Evolutionary conservation across 2,888 invertebrate species (phyloP), one percentile per base, ranked within the genome.

Genomic region (Trichogramma evanescens): DNA sequence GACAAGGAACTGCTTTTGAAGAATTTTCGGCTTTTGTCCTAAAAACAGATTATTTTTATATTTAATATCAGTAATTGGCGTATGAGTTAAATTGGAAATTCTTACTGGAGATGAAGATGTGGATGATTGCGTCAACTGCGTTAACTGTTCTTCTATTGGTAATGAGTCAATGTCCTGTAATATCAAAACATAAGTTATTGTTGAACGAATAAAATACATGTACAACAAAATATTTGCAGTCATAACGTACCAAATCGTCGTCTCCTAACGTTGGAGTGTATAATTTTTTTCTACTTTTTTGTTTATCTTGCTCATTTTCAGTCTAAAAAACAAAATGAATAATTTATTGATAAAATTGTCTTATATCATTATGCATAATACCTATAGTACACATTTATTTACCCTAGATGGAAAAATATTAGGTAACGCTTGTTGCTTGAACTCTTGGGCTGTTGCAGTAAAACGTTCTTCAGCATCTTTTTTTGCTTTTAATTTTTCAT

Each of bases 191-290:
- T 52, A 40, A 41, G 42, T 51, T 46, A 40, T 10, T n/a, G n/a
- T 43, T 6, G 3, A 26, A 10, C 40, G 9, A n/a, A 40, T n/a
- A 40, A 26, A 38, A 54, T n/a, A 51, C 38, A 40, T 4, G 44
- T 52, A 10, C 10, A 3, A 54, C 38, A 52, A 44, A 13, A 49
- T 7, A 53, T 44, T n/a, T 51, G 26, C 9, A 50, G 48, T 54
- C 7, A 46, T 40, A 39, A 46, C 13, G 3, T 57, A 64, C 64
- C 56, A 64, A 58, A 44, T 64, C 61, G 52, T 63, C 62, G 55
- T 64, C 62, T 39, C 55, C 59, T 9, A 64, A 39, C 6, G 59
- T 62, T 41, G 64, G 62, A 3, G 62, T 64, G 13, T 59, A 64
- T 6, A 64, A 53, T n/a, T 58, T 59, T 53, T 46, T 61, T 40